Evolutionary conservation across 2,888 invertebrate genomes (phyloP).

Genomic region (Nezara viridula): DNA sequence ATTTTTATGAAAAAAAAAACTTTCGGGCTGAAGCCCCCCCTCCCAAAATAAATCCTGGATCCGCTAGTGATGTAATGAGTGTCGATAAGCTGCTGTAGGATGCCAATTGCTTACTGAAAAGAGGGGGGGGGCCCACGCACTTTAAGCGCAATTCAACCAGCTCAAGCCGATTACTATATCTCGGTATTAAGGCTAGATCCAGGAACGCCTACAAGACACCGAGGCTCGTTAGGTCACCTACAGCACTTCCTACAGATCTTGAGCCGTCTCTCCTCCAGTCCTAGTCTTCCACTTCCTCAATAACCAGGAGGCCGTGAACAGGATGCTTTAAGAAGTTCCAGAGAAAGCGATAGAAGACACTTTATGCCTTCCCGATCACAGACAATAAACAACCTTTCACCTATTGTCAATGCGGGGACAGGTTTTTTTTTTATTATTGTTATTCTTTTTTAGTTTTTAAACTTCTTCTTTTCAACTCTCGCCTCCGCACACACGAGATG

Average conservation of each 20-base stretch:
- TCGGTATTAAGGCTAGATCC: neutral
- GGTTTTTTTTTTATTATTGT: neutral
- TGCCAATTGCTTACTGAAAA: too few species aligned
- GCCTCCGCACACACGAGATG: neutral
- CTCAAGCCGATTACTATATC: neutral
- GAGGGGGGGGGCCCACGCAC: too few species aligned
- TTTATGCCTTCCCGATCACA: slow-evolving; percentile 33
- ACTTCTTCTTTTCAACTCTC: neutral
- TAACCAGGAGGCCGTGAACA: neutral
- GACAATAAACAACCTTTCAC: slow-evolving; percentile 31
- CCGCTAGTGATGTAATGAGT: too few species aligned
- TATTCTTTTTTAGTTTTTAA: neutral
- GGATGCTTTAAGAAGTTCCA: neutral
- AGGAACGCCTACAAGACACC: neutral
- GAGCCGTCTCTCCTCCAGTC: neutral
- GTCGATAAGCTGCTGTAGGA: too few species aligned
- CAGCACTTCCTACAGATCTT: slow-evolving; percentile 11
- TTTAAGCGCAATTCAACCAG: too few species aligned
- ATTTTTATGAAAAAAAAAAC: too few species aligned
- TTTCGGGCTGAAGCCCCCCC: too few species aligned
- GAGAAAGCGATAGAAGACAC: slow-evolving; percentile 22
- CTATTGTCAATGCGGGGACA: neutral
- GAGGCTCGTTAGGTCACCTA: neutral
- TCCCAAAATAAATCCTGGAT: too few species aligned
- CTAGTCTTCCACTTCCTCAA: slow-evolving; percentile 3